A percentile compares a stretch with the other conserved stretches of the same genome.
phyloP scores from a whole-genome alignment of 2,888 invertebrate species.

The Dryadula phaetusa region DNA sequence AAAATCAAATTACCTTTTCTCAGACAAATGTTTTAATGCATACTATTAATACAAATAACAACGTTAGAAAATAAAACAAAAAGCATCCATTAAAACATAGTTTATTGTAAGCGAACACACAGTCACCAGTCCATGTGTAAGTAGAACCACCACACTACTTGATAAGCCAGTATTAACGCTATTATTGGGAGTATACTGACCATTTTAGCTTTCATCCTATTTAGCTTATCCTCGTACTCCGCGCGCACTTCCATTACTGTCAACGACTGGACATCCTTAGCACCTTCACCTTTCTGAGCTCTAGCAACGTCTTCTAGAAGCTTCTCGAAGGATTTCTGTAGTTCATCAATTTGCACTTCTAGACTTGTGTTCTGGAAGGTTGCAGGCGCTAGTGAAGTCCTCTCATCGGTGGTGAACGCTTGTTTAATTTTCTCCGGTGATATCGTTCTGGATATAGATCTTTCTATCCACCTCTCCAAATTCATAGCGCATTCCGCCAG shows the following conservation, averaged over 20 bases:
- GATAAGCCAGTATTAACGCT: conserved; percentile 77
- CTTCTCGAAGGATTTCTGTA: conserved; percentile 74
- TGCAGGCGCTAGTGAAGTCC: conserved; percentile 56
- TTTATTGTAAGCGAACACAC: conserved; percentile 55
- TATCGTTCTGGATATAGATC: conserved; percentile 62
- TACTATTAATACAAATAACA: conserved; percentile 54
- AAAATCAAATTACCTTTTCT: conserved; percentile 66
- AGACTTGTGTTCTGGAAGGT: conserved; percentile 68
- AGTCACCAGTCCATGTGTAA: conserved; percentile 68
- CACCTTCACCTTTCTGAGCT: conserved; percentile 61
- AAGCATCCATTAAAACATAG: conserved; percentile 66
- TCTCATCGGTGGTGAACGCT: conserved; percentile 66
- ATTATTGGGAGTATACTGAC: conserved; percentile 85
- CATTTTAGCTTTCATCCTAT: conserved; percentile 92
- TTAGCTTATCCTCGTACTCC: conserved; percentile 90
- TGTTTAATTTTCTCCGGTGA: conserved; percentile 74
- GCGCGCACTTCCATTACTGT: conserved; percentile 83
- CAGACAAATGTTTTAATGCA: conserved; percentile 61
- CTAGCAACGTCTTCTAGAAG: conserved; percentile 66
- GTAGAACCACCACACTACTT: conserved; percentile 80
- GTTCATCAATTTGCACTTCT: conserved; percentile 70
- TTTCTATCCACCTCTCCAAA: conserved; percentile 74
- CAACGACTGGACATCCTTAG: conserved; percentile 58
- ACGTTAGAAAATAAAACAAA: conserved; percentile 72
- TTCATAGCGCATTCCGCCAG: conserved; percentile 70